These are phyloP conservation scores for Notarius lentiginosus DNA, from an alignment of 2,113 vertebrate species.

Conservation along the genomic window DNA sequence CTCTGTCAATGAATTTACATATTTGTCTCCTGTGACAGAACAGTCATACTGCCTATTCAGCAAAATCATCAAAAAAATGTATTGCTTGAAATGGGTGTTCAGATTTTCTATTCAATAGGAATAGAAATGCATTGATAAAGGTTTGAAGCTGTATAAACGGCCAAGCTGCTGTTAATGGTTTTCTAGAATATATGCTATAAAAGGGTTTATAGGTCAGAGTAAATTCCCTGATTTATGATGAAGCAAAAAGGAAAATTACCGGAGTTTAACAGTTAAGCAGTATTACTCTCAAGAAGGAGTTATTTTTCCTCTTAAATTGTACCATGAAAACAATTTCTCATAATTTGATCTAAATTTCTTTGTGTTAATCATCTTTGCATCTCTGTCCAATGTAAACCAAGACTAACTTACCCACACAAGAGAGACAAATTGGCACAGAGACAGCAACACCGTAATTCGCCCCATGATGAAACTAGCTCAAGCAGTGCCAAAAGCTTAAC, in stretches of 20 bases:
- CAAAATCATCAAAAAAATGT: no score
- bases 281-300: background rate
- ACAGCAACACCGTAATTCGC: conserved; percentile 1
- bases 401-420: conserved; percentile 40
- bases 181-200: background rate
- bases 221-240: background rate
- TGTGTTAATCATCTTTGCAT: background rate
- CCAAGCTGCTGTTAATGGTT: background rate
- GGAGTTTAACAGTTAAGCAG: background rate
- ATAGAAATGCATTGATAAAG: background rate
- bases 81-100: background rate
- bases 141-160: background rate
- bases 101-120: background rate
- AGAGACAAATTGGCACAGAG: conserved; percentile 23
- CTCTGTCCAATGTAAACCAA: background rate
- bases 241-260: background rate
- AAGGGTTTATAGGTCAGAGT: background rate
- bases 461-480: conserved; percentile 38
- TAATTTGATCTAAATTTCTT: background rate
- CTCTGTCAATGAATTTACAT: background rate
- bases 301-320: background rate
- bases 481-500: background rate
- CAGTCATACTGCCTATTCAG: background rate
- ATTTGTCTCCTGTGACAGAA: background rate
- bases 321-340: background rate